A percentile compares a stretch with the other conserved stretches of the same genome.
Evolutionary conservation across 2,888 invertebrate genomes (phyloP).

Genomic region (Unio delphinus): DNA sequence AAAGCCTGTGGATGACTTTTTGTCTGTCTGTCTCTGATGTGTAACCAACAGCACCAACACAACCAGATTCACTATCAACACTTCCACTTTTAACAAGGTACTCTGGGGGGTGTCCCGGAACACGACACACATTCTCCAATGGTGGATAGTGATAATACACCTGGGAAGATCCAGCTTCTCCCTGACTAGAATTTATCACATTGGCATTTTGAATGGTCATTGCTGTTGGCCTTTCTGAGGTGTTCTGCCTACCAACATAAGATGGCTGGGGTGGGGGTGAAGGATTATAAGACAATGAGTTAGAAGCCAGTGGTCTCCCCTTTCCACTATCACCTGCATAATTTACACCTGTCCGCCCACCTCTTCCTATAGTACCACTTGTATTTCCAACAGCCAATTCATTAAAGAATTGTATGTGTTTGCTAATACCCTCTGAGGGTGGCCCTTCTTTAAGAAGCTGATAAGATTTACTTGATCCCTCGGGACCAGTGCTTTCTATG

Average conservation of each 20-base stretch:
- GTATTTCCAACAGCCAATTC: constrained; percentile 16
- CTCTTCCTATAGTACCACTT: constrained; percentile 12
- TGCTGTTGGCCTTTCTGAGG: constrained; percentile 29
- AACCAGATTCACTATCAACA: constrained; percentile 26
- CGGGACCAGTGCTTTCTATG: too few species aligned
- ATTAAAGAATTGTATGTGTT: constrained; percentile 34
- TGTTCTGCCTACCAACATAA: constrained; percentile 15
- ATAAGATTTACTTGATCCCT: too few species aligned
- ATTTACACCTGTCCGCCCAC: constrained; percentile 4
- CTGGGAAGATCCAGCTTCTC: constrained; percentile 26
- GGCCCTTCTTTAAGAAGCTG: too few species aligned
- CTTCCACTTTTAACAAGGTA: constrained; percentile 27
- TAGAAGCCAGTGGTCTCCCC: constrained; percentile 1
- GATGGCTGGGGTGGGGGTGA: constrained; percentile 2
- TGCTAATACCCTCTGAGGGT: too few species aligned
- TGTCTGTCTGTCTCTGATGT: constrained; percentile 32
- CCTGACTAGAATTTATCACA: constrained; percentile 25
- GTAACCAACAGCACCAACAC: constrained; percentile 27
- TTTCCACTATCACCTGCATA: constrained; percentile 14
- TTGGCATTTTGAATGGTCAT: constrained; percentile 27
- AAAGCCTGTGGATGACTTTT: constrained; percentile 22
- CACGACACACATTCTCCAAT: constrained; percentile 36
- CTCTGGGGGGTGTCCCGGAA: constrained; percentile 36
- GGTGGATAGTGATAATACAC: constrained; percentile 38
- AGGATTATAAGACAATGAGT: constrained; percentile 9